Evolutionary conservation across 2,113 vertebrate species (phyloP).

Genomic region (Phylloscopus whistleri): DNA sequence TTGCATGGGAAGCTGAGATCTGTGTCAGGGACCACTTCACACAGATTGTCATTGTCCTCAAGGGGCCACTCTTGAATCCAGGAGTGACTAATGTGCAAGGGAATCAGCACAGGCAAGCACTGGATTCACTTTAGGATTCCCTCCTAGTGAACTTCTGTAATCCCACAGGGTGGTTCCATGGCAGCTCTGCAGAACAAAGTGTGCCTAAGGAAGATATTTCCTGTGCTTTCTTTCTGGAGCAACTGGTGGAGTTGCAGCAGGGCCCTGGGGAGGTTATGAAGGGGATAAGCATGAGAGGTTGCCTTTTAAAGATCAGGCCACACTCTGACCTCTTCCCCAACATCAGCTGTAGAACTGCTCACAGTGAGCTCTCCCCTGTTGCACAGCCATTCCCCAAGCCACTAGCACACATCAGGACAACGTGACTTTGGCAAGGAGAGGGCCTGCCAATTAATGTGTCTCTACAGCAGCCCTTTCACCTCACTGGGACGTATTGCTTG

Average conservation of each 20-base stretch:
- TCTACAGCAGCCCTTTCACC: background rate
- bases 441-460: background rate
- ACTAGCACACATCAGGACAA: background rate
- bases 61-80: background rate
- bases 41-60: background rate
- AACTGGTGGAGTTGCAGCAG: background rate
- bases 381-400: background rate
- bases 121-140: background rate
- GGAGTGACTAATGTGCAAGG: fast-evolving
- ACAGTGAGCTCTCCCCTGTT: background rate
- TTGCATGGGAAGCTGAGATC: background rate
- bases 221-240: background rate
- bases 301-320: background rate
- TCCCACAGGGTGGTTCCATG: background rate
- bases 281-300: background rate
- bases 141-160: background rate
- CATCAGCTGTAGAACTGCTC: background rate
- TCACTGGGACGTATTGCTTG: background rate
- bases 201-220: background rate
- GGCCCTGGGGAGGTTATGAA: background rate
- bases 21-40: background rate
- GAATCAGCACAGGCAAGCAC: background rate
- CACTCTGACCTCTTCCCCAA: background rate
- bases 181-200: background rate
- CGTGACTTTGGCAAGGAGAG: background rate